phyloP scores from a whole-genome alignment of 2,888 invertebrate genomes.

The Dastarcus helophoroides region DNA sequence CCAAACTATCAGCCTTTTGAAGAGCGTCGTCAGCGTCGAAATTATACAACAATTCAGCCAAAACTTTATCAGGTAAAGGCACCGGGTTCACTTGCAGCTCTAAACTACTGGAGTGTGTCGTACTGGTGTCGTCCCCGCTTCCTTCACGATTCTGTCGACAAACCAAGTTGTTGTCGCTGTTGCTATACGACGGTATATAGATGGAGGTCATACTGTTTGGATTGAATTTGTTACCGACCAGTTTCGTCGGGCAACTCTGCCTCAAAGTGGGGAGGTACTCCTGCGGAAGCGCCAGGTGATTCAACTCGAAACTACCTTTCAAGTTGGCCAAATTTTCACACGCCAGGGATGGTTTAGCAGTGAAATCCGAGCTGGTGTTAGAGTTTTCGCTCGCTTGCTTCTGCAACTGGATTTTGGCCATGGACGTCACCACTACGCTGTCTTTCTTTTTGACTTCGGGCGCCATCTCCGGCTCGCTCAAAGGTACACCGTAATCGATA shows the following conservation, averaged over 20 bases:
- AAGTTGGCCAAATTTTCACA: slow-evolving; percentile 58
- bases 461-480: slow-evolving; percentile 14
- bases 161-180: slow-evolving; percentile 32
- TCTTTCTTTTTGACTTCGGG: slow-evolving; percentile 19
- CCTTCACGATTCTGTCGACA: slow-evolving; percentile 20
- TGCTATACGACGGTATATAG: slow-evolving; percentile 43
- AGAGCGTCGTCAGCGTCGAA: slow-evolving; percentile 24
- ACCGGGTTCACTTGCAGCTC: slow-evolving; percentile 41
- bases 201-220: slow-evolving; percentile 43
- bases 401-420: slow-evolving; percentile 37
- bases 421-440: slow-evolving; percentile 39
- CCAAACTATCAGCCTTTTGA: slow-evolving; percentile 14
- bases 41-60: slow-evolving; percentile 45
- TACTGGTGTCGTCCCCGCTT: slow-evolving; percentile 20
- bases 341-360: slow-evolving; percentile 47
- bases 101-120: slow-evolving; percentile 46
- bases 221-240: slow-evolving; percentile 48
- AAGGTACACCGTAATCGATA: slow-evolving; percentile 37
- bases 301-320: slow-evolving; percentile 47
- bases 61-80: slow-evolving; percentile 42
- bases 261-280: slow-evolving; percentile 36
- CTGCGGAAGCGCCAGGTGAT: slow-evolving; percentile 26
- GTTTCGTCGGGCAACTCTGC: slow-evolving; percentile 56
- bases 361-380: slow-evolving; percentile 49
- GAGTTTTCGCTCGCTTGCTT: slow-evolving; percentile 43